Evolutionary conservation across 1,140 invertebrate genomes (phyloP).

Genomic region (Mactra quadrangularis): DNA sequence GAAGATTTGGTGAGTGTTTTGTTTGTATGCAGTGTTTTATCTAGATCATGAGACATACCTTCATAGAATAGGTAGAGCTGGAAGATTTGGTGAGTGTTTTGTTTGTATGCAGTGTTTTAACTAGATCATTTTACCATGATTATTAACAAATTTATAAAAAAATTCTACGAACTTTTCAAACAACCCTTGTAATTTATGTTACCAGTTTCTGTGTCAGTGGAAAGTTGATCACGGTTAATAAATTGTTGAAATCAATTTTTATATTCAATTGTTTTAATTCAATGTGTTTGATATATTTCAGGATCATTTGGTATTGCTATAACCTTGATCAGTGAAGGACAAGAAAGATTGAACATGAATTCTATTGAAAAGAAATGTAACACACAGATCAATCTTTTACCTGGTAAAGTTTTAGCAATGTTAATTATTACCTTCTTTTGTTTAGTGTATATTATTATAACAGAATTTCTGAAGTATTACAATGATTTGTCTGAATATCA

Average conservation of each 20-base stretch:
- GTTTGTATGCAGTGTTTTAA: no score
- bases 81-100: slow-evolving; percentile 89
- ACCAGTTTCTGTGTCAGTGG: no score
- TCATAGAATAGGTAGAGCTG: slow-evolving; percentile 97
- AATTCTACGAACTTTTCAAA: no score
- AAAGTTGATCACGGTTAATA: no score
- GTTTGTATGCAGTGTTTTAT: no score
- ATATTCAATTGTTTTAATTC: neutral
- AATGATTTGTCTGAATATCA: neutral
- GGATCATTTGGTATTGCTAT: slow-evolving; percentile 80
- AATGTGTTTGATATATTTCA: slow-evolving; percentile 54
- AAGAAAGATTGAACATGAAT: slow-evolving; percentile 72
- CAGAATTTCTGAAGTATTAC: neutral
- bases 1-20: slow-evolving; percentile 87
- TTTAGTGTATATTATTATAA: neutral
- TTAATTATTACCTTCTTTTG: no score
- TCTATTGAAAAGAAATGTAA: slow-evolving; percentile 75
- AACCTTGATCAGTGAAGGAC: slow-evolving; percentile 75
- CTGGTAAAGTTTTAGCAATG: slow-evolving; percentile 67
- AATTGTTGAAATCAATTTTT: no score
- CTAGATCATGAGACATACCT: slow-evolving; percentile 95
- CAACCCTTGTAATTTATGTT: no score
- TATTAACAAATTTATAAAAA: no score
- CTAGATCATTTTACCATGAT: no score
- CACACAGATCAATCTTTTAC: slow-evolving; percentile 75